phyloP scores from a whole-genome alignment of 2,797 vertebrate species.

The Acanthiza pusilla region DNA sequence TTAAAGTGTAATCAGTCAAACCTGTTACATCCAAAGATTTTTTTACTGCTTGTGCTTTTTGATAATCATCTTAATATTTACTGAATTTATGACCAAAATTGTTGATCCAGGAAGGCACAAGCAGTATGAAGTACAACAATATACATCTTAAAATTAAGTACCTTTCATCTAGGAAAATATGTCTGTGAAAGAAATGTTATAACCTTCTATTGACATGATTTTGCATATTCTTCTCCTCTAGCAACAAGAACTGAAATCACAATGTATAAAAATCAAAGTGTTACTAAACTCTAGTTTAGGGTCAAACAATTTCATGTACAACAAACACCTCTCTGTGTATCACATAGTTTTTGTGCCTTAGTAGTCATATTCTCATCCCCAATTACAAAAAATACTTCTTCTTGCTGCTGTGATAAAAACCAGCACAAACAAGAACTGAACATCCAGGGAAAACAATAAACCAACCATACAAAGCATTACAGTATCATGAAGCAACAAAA shows the following conservation, averaged over 20 bases:
- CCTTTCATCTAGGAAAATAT: background rate
- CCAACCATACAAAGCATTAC: accelerated
- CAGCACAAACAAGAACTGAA: background rate
- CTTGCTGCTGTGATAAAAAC: background rate
- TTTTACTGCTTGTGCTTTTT: background rate
- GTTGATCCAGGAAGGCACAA: background rate
- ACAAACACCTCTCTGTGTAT: background rate
- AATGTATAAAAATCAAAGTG: background rate
- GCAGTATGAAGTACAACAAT: background rate
- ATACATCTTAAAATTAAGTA: background rate
- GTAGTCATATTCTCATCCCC: background rate
- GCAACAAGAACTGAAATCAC: background rate
- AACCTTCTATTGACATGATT: background rate
- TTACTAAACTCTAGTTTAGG: background rate
- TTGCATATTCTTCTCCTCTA: background rate
- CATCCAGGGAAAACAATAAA: background rate
- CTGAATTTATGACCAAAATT: background rate
- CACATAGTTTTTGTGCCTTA: background rate
- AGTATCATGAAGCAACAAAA: background rate
- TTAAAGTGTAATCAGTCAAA: background rate
- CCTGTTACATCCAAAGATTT: background rate
- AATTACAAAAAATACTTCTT: background rate
- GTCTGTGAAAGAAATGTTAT: background rate
- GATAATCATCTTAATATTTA: background rate
- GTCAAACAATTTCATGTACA: background rate